Evolutionary conservation across 1,140 invertebrate species (phyloP).

Genomic region (Brachionus koreanus): DNA sequence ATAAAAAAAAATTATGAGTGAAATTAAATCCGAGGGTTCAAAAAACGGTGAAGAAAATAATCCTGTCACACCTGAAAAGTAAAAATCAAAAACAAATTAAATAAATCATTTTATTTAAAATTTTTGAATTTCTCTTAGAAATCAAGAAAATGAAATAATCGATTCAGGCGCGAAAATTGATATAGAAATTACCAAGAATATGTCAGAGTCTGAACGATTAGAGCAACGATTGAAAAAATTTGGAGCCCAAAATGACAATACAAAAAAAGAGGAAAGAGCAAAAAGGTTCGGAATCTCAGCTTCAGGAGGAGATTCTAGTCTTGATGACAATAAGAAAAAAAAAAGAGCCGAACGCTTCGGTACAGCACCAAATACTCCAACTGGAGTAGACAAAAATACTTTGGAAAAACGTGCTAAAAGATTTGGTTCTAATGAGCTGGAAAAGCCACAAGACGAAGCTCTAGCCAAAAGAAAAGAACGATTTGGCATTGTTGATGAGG

Average conservation of each 20-base stretch:
- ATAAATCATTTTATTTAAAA: neutral
- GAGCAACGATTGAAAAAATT: constrained; percentile 42
- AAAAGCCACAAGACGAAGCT: neutral
- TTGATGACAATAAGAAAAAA: neutral
- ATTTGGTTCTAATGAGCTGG: neutral
- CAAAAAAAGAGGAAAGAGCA: constrained; percentile 30
- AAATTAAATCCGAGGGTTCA: neutral
- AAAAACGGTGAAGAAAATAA: neutral
- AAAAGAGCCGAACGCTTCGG: constrained; percentile 33
- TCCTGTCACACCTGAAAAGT: neutral
- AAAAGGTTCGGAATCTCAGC: constrained; percentile 18
- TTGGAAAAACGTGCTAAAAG: constrained; percentile 35
- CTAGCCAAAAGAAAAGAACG: constrained; percentile 36
- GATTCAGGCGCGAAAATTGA: neutral
- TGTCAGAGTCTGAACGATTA: neutral
- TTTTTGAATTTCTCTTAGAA: too few species aligned
- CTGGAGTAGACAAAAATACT: neutral
- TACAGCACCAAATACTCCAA: neutral
- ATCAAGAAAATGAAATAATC: neutral
- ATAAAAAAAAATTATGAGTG: neutral
- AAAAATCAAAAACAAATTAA: neutral
- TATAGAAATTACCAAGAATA: neutral
- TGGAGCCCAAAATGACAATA: constrained; percentile 33
- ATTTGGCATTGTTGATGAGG: constrained; percentile 38
- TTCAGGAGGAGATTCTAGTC: neutral